Conservation (phyloP, 2,888 invertebrate genomes). For the Lasius platythorax region DNA sequence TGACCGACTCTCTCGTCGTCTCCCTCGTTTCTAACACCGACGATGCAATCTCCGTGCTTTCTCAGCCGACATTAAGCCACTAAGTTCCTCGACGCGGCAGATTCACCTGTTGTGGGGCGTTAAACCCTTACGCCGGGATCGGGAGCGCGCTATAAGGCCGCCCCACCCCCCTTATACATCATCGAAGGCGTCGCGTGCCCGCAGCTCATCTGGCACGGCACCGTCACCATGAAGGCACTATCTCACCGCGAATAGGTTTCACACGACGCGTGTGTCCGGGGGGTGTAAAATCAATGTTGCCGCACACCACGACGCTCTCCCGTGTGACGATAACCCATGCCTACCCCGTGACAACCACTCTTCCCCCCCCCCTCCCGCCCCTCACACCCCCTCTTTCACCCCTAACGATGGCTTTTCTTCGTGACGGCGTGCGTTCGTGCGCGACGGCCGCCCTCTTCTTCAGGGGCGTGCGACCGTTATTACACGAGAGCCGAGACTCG, state of each 20-base stretch:
- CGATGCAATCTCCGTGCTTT: not conserved
- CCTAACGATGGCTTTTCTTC: constrained; percentile 49
- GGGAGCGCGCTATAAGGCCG: constrained; percentile 61
- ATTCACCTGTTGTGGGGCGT: constrained; percentile 81
- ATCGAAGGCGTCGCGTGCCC: constrained; percentile 83
- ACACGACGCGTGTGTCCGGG: constrained; percentile 80
- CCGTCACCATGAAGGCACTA: constrained; percentile 80
- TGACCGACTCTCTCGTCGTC: not conserved
- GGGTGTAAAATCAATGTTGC: constrained; percentile 82
- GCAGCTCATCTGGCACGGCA: constrained; percentile 81
- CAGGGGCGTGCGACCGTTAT: constrained; percentile 69
- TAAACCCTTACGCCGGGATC: constrained; percentile 73
- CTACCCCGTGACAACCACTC: constrained; percentile 66
- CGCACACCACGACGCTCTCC: constrained; percentile 78
- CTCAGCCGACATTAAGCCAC: constrained; percentile 19
- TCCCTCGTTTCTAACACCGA: not conserved
- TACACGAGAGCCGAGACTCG: constrained; percentile 63
- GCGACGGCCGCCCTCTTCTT: constrained; percentile 72
- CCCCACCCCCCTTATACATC: constrained; percentile 72
- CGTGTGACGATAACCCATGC: constrained; percentile 75
- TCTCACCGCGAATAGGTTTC: constrained; percentile 82
- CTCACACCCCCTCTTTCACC: constrained; percentile 9
- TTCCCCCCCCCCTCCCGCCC: not conserved
- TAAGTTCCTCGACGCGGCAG: constrained; percentile 53
- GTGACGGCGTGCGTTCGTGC: constrained; percentile 58